A percentile compares a stretch with the other conserved stretches of the same genome.
phyloP scores from a whole-genome alignment of 1,140 invertebrate species.

The Anadara kagoshimensis region DNA sequence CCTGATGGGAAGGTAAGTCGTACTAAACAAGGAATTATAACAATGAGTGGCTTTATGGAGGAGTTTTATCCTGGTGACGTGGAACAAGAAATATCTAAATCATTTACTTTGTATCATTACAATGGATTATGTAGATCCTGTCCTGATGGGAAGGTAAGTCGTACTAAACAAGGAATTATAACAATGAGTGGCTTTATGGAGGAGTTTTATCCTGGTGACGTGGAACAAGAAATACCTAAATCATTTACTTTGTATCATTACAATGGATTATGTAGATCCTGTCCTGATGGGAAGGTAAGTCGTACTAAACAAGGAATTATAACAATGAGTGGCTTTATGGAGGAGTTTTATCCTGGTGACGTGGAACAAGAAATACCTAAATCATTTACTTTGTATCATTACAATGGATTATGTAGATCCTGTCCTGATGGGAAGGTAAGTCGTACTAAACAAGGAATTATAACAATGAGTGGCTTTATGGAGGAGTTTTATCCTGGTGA shows the following conservation, averaged over 20 bases:
- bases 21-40: constrained; percentile 92
- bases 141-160: constrained; percentile 81
- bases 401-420: constrained; percentile 90
- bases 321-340: constrained; percentile 91
- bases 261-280: constrained; percentile 90
- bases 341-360: constrained; percentile 92
- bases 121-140: constrained; percentile 91
- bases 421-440: constrained; percentile 84
- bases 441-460: too few species aligned
- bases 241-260: constrained; percentile 90
- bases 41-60: constrained; percentile 92
- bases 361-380: constrained; percentile 68
- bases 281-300: constrained; percentile 82
- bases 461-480: too few species aligned
- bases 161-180: constrained; percentile 91
- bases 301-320: constrained; percentile 91
- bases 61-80: constrained; percentile 90
- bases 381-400: constrained; percentile 88
- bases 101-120: constrained; percentile 90
- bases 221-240: constrained; percentile 67
- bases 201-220: constrained; percentile 89
- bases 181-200: constrained; percentile 93
- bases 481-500: constrained; percentile 92
- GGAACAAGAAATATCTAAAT: constrained; percentile 58
- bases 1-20: constrained; percentile 80